Base-by-base conservation (phyloP, 2,888 invertebrate species). In the Andrena bucephala region DNA sequence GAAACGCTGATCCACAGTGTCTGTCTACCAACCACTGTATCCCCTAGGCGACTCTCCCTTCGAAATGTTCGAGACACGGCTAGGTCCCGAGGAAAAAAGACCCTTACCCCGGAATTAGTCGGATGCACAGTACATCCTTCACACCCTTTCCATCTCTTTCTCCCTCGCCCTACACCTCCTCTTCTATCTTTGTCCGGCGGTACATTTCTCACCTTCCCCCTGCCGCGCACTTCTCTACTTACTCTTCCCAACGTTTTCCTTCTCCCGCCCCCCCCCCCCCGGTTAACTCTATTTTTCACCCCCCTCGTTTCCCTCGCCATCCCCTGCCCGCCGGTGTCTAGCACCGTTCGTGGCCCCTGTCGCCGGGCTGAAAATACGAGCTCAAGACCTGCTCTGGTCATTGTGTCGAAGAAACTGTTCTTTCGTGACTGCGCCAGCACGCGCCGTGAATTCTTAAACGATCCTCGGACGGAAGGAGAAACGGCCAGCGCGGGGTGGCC, bases 101-200 rank as follows among this genome's bases (percentile, higher is more conserved):
- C 24, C 57, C 24, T 57, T 13, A 57, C 82, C 83, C 69, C 83
- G 74, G 85, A 87, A 87, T 87, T 86, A 88, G 85, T 85, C 86
- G 73, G 76, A 88, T 87, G 83, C 85, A 83, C 83, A 74, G 77
- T 84, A 77, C 85, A 83, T 63, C 66, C 42, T 65, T 73, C 69
- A 42, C 27, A 77, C 77, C 81, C 78, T 50, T 42, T 54, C 36
- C 42, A 42, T 16, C 20, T 29, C 36, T 27, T 20, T 48, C 60
- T 48, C 60, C 31, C 57, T 13, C 2, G 8, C 10, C 48, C 27
- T 20, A 16, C 24, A 29, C 24, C 16, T 42, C 16, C n/a, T 48
- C 50, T n/a, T 54, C 67, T 50, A 20, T 69, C 16, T 36, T 50
- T n/a, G 50, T 68, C 62, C 7, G 6, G 48, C 5, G 31, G 48